Base-by-base conservation (phyloP, 2,888 invertebrate genomes). In the Ariolimax columbianus region DNA sequence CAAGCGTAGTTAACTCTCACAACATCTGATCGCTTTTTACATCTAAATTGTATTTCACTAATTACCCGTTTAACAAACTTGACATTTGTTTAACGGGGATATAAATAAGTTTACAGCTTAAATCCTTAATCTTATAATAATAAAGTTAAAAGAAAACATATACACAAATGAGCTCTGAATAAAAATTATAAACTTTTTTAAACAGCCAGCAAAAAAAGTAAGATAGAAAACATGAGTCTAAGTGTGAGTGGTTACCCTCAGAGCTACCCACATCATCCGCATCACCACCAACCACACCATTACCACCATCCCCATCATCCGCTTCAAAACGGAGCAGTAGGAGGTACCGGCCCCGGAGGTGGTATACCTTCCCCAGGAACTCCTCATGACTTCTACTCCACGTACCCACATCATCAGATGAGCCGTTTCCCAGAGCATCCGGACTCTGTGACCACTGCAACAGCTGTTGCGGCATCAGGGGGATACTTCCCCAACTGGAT, bases 211-310 rank as follows among this genome's bases (percentile, higher is more conserved):
- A n/a, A n/a, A n/a, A n/a, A 55, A 7, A 55, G 23, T n/a, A 1
- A n/a, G n/a, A n/a, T n/a, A n/a, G n/a, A n/a, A n/a, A 63, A 0
- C 43, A 92, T 92, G 92, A 92, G 92, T 89, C 88, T 92, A 72
- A 91, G 91, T 89, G 90, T 92, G 11, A 90, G 91, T 19, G 91
- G 90, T 68, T 92, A 91, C 85, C 86, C 89, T 23, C 91, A 91
- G 83, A 91, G 91, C 70, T 92, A 91, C 88, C 88, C 88, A 73
- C 91, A 92, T 86, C 91, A 90, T 26, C 89, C 90, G 73, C 91
- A 91, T 66, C 90, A 89, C 72, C 91, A 90, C 77, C 91, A 90
- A 17, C 89, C 90, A 77, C 91, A 91, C 63, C 90, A 89, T 78
- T 91, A 90, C 77, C 90, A 89, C 81, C 83, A 75, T 33, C 72